Evolutionary conservation across 2,113 vertebrate species (phyloP).

Genomic region (Prochilodus magdalenae): DNA sequence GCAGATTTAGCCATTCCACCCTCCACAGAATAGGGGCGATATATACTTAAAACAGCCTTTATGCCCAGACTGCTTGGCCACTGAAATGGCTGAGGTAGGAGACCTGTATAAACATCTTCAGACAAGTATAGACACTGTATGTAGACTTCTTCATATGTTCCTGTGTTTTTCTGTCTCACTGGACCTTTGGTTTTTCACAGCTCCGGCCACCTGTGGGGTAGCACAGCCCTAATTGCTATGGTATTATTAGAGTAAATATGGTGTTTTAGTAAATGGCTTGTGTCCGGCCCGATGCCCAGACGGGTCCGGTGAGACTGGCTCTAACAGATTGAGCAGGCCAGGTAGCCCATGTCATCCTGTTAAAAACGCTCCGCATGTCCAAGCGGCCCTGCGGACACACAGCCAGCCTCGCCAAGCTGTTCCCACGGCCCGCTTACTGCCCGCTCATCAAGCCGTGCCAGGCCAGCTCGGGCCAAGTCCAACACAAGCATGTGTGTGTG

Average conservation of each 20-base stretch:
- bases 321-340: constrained; percentile 48
- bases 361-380: constrained; percentile 41
- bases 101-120: constrained; percentile 33
- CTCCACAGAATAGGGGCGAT: not conserved
- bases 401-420: constrained; percentile 54
- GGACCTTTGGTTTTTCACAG: constrained; percentile 26
- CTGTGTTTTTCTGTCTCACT: constrained; percentile 25
- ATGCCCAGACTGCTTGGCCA: not conserved
- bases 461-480: constrained; percentile 52
- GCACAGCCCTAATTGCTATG: constrained; percentile 42
- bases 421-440: constrained; percentile 45
- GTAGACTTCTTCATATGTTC: constrained; percentile 5
- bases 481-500: constrained; percentile 48
- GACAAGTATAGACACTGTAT: constrained; percentile 4
- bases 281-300: constrained; percentile 55
- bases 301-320: constrained; percentile 44
- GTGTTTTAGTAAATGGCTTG: constrained; percentile 55
- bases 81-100: not conserved
- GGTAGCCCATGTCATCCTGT: constrained; percentile 57
- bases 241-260: constrained; percentile 48
- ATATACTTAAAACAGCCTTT: not conserved
- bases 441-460: constrained; percentile 47
- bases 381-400: constrained; percentile 36
- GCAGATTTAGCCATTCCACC: not conserved
- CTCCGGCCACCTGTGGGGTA: constrained; percentile 33